Base-by-base conservation (phyloP, 2,888 invertebrate genomes). In the Euplexia lucipara region DNA sequence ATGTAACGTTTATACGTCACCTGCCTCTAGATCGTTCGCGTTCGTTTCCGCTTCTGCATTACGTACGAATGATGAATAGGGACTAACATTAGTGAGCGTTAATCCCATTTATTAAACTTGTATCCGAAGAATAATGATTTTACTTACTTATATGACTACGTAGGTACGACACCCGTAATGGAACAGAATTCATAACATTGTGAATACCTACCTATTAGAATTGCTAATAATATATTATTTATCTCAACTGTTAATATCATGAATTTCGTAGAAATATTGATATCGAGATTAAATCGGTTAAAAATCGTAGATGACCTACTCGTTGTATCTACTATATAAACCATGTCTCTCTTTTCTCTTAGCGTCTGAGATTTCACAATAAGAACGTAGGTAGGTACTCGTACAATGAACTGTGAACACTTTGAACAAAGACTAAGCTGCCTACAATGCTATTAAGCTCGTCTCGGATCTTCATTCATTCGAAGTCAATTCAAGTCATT, bases 401-500 rank as follows among this genome's bases (percentile, higher is more conserved):
- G 78, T 75, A 70, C 81, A 73, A 63, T 80, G 78, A 80, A 78
- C 78, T 74, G 64, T 61, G 65, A 65, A 68, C 49, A 64, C 61
- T 65, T 66, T 42, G 59, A 70, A 78, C 78, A 81, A 81, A 78
- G 79, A 73, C 48, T 41, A 48, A 45, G 52, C 51, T 54, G 67
- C 60, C 57, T 58, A 48, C 32, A 70, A 54, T 63, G 78, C 76
- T 79, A 26, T 26, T 26, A 76, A 74, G 60, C 57, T 66, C 8
- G 68, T 66, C 68, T 78, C 42, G 47, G 54, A 54, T 52, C 66
- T 56, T 35, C 22, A 26, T 62, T 62, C 35, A n/a, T n/a, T n/a
- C n/a, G n/a, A n/a, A n/a, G n/a, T n/a, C n/a, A n/a, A n/a, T n/a
- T n/a, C n/a, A n/a, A n/a, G n/a, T n/a, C n/a, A n/a, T n/a, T n/a